Evolutionary conservation across 37 sponge, comb jelly and placozoan genomes (phyloP), one percentile per base, ranked within the genome.

Genomic region (Diacarnus erythraeanus): DNA sequence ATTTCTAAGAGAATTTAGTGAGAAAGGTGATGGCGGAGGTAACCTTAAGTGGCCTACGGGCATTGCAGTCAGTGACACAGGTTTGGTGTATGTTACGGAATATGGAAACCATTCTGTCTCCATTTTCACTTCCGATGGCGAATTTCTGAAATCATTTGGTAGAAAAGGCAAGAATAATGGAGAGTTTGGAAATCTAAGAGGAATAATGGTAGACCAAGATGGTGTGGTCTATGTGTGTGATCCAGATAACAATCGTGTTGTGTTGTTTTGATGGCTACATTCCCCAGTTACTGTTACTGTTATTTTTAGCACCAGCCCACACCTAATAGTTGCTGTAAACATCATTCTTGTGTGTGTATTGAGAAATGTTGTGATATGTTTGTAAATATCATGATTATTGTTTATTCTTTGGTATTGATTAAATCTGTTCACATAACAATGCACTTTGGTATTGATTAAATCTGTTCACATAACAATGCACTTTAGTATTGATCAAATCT

Each of bases 201-300:
- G 83, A 51, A 69, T 88, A n/a, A 60, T 81, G 39, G 83, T 87
- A 6, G 78, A 81, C 59, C 23, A 0, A 12, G 59, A 20, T 67
- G 88, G 88, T 41, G 34, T 71, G 21, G 68, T 87, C 0, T 77
- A 77, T 35, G 83, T 87, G 26, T 64, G 83, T 64, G 88, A 83
- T 58, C 9, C 61, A 17, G 61, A 60, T 60, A 60, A 60, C 22
- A 60, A 25, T 25, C 9, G 61, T n/a, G 27, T 60, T 4, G 61
- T 25, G 4, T 60, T 60, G 21, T 60, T 47, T 47, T 47, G 51
- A 47, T n/a, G n/a, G 51, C 12, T 6, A 47, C 51, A 47, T 6
- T 47, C 6, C 51, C 10, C 12, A 47, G 51, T 12, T 47, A 47
- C 10, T 47, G 51, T 47, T 47, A n/a, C n/a, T n/a, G n/a, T n/a